Conservation (phyloP, 2,888 invertebrate species). For the Dioctria rufipes region DNA sequence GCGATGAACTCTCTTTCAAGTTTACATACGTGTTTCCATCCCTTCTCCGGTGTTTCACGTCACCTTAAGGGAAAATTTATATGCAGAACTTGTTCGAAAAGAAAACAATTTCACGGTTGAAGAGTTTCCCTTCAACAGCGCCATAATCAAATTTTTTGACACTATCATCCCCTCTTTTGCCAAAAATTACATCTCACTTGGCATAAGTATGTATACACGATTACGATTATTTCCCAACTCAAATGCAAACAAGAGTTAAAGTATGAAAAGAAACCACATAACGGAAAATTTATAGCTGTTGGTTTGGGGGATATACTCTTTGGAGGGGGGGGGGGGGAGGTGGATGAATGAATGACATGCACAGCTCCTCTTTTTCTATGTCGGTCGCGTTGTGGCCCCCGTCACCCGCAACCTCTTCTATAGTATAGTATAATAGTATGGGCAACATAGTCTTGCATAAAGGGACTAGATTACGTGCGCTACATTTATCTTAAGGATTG, state of each 20-base stretch:
- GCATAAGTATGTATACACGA: constrained; percentile 20
- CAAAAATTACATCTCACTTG: constrained; percentile 33
- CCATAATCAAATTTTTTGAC: constrained; percentile 22
- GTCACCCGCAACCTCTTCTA: too few relatives aligned
- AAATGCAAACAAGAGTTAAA: constrained; percentile 18
- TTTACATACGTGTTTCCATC: not conserved
- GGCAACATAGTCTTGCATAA: constrained; percentile 2
- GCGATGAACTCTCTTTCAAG: not conserved
- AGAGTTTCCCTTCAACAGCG: too few relatives aligned
- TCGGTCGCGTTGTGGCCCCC: too few relatives aligned
- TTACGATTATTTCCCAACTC: not conserved
- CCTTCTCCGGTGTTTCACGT: not conserved
- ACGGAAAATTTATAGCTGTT: constrained; percentile 18
- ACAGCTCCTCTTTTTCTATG: not conserved
- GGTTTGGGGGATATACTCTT: too few relatives aligned
- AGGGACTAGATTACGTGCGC: constrained; percentile 32
- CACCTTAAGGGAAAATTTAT: constrained; percentile 6
- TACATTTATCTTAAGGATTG: constrained; percentile 50
- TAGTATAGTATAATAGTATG: too few relatives aligned
- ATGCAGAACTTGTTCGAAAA: constrained; percentile 31
- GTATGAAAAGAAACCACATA: constrained; percentile 1
- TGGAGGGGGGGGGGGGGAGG: too few relatives aligned
- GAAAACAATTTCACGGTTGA: constrained; percentile 36
- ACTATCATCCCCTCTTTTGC: constrained; percentile 22
- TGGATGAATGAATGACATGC: constrained; percentile 9